A percentile compares a stretch with the other conserved stretches of the same genome.
phyloP scores from a whole-genome alignment of 1,140 invertebrate species.

The Piezodorus guildinii region DNA sequence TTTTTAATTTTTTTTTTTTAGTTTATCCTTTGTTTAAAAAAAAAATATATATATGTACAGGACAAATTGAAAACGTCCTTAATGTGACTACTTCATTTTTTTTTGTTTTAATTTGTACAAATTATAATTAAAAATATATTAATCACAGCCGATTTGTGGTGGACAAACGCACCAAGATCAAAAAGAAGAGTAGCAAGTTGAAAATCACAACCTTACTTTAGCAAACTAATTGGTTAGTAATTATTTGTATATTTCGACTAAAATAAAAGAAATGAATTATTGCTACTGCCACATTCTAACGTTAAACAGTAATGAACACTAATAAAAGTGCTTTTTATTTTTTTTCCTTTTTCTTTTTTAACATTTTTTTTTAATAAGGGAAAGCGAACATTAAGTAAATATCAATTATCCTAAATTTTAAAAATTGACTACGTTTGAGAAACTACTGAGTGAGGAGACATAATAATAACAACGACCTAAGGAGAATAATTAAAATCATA shows the following conservation, averaged over 20 bases:
- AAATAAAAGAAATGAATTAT: conserved; percentile 5
- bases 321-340: too few species aligned
- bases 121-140: conserved; percentile 17
- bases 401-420: conserved; percentile 2
- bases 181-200: conserved; percentile 3
- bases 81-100: not conserved
- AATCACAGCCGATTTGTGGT: conserved; percentile 13
- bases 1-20: not conserved
- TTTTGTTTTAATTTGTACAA: conserved; percentile 14
- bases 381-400: conserved; percentile 6
- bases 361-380: not conserved
- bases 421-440: not conserved
- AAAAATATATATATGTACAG: conserved; percentile 9
- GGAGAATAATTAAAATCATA: conserved; percentile 2
- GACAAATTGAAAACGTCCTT: conserved; percentile 7
- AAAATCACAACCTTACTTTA: conserved; percentile 13
- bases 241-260: not conserved
- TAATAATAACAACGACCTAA: conserved; percentile 2
- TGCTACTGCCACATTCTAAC: not conserved
- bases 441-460: not conserved
- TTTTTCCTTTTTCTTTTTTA: too few species aligned
- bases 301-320: too few species aligned
- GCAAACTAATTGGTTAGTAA: not conserved
- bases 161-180: conserved; percentile 13
- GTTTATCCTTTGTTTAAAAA: not conserved